Base-by-base conservation (phyloP, 2,888 invertebrate genomes). In the Spisula subtruncata region DNA sequence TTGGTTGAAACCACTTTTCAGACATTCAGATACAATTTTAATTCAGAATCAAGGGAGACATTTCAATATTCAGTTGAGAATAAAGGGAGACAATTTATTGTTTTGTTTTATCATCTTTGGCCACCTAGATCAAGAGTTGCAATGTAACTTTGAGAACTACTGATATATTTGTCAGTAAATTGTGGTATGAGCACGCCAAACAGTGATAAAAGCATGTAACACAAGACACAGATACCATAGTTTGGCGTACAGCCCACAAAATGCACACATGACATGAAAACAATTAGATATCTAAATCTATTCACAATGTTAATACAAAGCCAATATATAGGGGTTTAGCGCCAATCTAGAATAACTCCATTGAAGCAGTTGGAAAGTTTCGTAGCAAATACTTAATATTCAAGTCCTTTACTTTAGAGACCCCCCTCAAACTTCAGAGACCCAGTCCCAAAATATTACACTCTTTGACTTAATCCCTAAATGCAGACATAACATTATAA, bases 71-170 rank as follows among this genome's bases (percentile, higher is more conserved):
- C 5, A 25, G 60, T 25, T 66, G 25, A 25, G n/a, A 16, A 16
- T 51, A 14, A 60, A 75, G 35, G 60, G 32, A 75, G 75, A 12
- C 2, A 32, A 32, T 35, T 18, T 18, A 32, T 16, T 29, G 16
- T 25, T 25, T 75, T 75, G 75, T 35, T 35, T 75, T 18, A 25
- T 10, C 5, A 32, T 75, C 18, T 75, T 87, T 75, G 80, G 85
- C 84, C 81, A 92, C 92, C 92, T 87, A 92, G 91, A 91, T 92
- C 92, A 92, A 89, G 89, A 92, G 92, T 92, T 92, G 92, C 92
- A 91, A 81, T 71, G 90, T 91, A 90, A 91, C 92, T 89, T 92
- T 92, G 92, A 92, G 92, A 92, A 92, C 92, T 84, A 87, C 83
- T 71, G 16, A 75, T 35, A 16, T 25, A 29, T 71, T 12, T 75